Conservation (phyloP, 2,113 vertebrate species). For the Percopsis transmontana region DNA sequence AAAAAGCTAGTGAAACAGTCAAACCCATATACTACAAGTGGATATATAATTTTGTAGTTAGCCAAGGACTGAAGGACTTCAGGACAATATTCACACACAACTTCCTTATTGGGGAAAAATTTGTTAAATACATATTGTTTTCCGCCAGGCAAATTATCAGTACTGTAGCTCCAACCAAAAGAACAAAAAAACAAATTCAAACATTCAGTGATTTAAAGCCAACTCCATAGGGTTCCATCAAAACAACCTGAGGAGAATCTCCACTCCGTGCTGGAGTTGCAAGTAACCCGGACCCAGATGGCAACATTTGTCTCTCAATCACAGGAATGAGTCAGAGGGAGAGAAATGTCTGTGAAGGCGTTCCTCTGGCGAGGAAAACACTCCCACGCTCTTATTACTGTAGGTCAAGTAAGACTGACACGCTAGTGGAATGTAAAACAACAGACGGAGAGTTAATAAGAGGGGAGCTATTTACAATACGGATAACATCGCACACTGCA, state of each 20-base stretch:
- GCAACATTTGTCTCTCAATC: slow-evolving; percentile 19
- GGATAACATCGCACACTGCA: slow-evolving; percentile 10
- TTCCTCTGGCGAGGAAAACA: slow-evolving; percentile 42
- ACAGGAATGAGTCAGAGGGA: slow-evolving; percentile 26
- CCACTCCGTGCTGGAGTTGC: neutral
- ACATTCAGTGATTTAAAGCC: no score
- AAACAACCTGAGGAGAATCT: slow-evolving; percentile 16
- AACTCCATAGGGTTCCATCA: neutral
- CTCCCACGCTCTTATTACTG: slow-evolving; percentile 35
- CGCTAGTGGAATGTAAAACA: slow-evolving; percentile 15
- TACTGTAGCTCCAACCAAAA: neutral
- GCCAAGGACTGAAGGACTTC: neutral
- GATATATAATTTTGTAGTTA: neutral
- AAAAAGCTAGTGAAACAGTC: slow-evolving; percentile 1
- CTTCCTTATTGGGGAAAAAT: neutral
- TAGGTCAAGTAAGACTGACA: slow-evolving; percentile 26
- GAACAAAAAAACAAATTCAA: no score
- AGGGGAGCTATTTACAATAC: slow-evolving; percentile 19
- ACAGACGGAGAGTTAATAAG: slow-evolving; percentile 13
- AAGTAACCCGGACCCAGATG: slow-evolving; percentile 3
- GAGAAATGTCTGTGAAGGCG: slow-evolving; percentile 35
- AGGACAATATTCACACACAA: neutral
- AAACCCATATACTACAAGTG: neutral
- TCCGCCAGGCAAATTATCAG: slow-evolving; percentile 1
- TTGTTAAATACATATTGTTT: neutral